Percentiles rank a stretch among this genome's conserved stretches.
phyloP scores from a whole-genome alignment of 2,888 invertebrate species.

The Meliscaeva auricollis region DNA sequence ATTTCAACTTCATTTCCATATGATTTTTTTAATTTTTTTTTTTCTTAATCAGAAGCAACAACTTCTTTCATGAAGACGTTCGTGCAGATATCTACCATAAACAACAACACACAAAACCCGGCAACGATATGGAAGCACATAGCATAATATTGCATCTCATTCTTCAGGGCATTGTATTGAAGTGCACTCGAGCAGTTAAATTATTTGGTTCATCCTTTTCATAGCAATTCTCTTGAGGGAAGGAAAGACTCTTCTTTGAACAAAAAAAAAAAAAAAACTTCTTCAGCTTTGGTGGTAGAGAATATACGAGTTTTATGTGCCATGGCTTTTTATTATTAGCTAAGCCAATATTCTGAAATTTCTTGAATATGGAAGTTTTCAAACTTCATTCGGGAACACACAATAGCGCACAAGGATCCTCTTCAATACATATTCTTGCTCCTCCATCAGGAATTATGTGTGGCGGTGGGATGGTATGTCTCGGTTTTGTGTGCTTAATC shows the following conservation, averaged over 20 bases:
- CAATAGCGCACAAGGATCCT: background rate
- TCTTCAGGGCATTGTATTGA: constrained; percentile 9
- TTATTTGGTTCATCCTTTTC: constrained; percentile 21
- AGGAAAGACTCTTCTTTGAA: background rate
- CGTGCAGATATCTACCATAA: background rate
- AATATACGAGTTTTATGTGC: background rate
- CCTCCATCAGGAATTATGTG: constrained; percentile 21
- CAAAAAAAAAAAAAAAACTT: background rate
- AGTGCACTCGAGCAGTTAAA: constrained; percentile 28
- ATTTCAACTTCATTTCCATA: constrained; percentile 7
- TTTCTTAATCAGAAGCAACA: background rate
- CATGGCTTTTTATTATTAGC: constrained; percentile 12
- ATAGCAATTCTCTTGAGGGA: background rate
- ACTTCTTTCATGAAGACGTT: background rate
- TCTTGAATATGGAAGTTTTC: constrained; percentile 14
- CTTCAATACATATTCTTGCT: background rate
- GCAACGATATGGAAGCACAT: background rate
- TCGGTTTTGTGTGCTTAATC: constrained; percentile 19
- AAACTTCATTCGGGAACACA: constrained; percentile 17
- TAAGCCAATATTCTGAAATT: constrained; percentile 18
- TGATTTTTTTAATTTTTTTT: background rate
- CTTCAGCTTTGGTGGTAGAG: background rate
- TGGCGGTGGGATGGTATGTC: background rate
- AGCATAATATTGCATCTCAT: constrained; percentile 6
- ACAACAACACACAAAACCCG: background rate